Evolutionary conservation across 2,888 invertebrate species (phyloP).

Genomic region (Bellardia bayeri): DNA sequence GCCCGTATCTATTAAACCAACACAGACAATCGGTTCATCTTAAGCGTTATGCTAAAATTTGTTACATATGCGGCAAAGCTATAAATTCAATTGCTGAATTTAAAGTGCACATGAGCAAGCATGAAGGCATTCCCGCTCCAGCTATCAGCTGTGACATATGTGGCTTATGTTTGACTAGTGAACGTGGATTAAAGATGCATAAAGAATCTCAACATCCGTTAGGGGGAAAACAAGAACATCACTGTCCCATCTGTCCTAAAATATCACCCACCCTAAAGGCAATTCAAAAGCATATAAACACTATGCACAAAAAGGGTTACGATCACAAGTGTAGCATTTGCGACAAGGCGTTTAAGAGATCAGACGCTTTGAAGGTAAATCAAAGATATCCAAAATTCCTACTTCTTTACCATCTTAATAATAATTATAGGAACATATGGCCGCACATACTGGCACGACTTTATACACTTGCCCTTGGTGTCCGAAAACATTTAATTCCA

Average conservation of each 20-base stretch:
- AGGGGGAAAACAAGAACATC: conserved; percentile 78
- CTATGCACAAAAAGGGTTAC: conserved; percentile 81
- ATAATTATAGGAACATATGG: conserved; percentile 81
- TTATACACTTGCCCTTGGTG: conserved; percentile 81
- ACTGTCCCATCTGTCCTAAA: conserved; percentile 81
- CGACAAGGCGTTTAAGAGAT: conserved; percentile 82
- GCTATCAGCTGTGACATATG: conserved; percentile 82
- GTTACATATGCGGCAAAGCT: conserved; percentile 79
- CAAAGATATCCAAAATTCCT: background rate
- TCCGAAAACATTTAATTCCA: conserved; percentile 81
- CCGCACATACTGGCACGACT: conserved; percentile 80
- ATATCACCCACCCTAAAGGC: conserved; percentile 82
- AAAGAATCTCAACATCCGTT: conserved; percentile 81
- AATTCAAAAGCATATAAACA: conserved; percentile 81
- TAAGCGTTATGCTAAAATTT: conserved; percentile 62
- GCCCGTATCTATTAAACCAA: conserved; percentile 35
- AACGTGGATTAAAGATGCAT: conserved; percentile 81
- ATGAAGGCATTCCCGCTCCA: conserved; percentile 79
- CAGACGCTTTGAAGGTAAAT: conserved; percentile 71
- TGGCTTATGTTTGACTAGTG: conserved; percentile 79
- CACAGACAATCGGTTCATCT: conserved; percentile 60
- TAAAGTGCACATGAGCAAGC: conserved; percentile 81
- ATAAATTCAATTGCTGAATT: conserved; percentile 81
- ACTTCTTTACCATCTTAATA: background rate
- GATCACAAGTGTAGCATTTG: conserved; percentile 82